A percentile compares a stretch with the other conserved stretches of the same genome.
These are phyloP conservation scores for Drymonia ruficornis DNA, from an alignment of 2,888 invertebrate genomes.

Conservation along the genomic window DNA sequence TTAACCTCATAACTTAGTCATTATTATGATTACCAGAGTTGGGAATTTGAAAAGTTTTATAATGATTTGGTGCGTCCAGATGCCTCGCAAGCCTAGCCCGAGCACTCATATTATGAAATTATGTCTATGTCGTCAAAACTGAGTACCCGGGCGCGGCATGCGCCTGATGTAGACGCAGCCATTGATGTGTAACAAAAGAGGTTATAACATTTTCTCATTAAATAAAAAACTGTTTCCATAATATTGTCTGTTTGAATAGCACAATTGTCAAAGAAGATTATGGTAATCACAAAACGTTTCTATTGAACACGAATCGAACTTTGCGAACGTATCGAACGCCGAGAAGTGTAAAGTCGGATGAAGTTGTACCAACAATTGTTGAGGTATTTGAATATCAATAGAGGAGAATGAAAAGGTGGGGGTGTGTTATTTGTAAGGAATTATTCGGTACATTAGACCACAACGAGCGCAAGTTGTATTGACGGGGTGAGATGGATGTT, in stretches of 20 bases:
- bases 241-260: slow-evolving; percentile 25
- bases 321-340: slow-evolving; percentile 17
- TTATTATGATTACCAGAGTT: too few species aligned
- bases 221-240: slow-evolving; percentile 13
- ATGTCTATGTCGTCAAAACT: too few species aligned
- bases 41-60: too few species aligned
- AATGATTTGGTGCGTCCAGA: too few species aligned
- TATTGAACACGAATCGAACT: slow-evolving; percentile 19
- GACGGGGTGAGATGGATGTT: slow-evolving; percentile 29
- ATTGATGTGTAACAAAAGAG: background rate
- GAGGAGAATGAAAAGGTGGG: slow-evolving; percentile 24
- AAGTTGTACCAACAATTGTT: slow-evolving; percentile 23
- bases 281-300: slow-evolving; percentile 28
- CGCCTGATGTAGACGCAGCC: too few species aligned
- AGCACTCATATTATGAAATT: too few species aligned
- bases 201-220: too few species aligned
- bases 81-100: too few species aligned
- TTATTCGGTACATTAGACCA: slow-evolving; percentile 46
- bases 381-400: slow-evolving; percentile 40
- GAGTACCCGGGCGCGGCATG: too few species aligned
- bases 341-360: slow-evolving; percentile 22
- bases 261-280: slow-evolving; percentile 27
- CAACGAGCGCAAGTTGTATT: slow-evolving; percentile 28
- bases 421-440: slow-evolving; percentile 33
- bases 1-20: background rate